phyloP scores from a whole-genome alignment of 1,140 invertebrate species.

The Drosophila nasuta region DNA sequence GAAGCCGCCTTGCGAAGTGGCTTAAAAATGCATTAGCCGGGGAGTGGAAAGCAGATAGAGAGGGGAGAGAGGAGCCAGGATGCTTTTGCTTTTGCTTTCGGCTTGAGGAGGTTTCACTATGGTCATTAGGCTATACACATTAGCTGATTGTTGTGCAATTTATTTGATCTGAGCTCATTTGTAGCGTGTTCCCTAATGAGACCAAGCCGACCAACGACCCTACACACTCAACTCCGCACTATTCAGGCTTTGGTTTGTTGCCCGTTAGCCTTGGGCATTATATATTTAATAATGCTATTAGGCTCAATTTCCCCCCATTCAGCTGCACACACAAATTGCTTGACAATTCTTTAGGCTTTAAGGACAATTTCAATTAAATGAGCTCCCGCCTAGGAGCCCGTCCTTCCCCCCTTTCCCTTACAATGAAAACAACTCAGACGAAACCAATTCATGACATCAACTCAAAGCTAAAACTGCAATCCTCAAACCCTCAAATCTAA shows the following conservation, averaged over 20 bases:
- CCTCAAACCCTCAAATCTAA: not conserved
- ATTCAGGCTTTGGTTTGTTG: not conserved
- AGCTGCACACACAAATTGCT: conserved; percentile 44
- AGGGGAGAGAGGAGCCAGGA: not conserved
- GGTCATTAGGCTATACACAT: conserved; percentile 79
- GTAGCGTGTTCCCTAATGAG: conserved; percentile 65
- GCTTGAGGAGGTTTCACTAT: not conserved
- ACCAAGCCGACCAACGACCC: not conserved
- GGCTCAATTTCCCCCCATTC: conserved; percentile 22
- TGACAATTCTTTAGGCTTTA: conserved; percentile 65
- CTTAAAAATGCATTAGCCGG: conserved; percentile 73
- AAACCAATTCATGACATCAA: conserved; percentile 16
- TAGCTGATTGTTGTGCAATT: conserved; percentile 81
- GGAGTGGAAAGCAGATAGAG: no score
- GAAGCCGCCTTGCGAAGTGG: conserved; percentile 22
- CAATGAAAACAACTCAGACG: not conserved
- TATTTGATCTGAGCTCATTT: conserved; percentile 71
- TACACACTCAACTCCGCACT: not conserved
- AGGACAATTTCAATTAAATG: conserved; percentile 65
- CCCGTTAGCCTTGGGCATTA: conserved; percentile 5
- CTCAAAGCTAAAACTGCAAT: conserved; percentile 32
- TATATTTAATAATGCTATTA: conserved; percentile 46
- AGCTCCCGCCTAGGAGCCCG: not conserved
- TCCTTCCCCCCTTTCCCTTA: conserved; percentile 23
- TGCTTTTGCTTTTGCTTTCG: conserved; percentile 2